Conservation (phyloP, 2,797 vertebrate species). For the Clarias platycephalus region DNA sequence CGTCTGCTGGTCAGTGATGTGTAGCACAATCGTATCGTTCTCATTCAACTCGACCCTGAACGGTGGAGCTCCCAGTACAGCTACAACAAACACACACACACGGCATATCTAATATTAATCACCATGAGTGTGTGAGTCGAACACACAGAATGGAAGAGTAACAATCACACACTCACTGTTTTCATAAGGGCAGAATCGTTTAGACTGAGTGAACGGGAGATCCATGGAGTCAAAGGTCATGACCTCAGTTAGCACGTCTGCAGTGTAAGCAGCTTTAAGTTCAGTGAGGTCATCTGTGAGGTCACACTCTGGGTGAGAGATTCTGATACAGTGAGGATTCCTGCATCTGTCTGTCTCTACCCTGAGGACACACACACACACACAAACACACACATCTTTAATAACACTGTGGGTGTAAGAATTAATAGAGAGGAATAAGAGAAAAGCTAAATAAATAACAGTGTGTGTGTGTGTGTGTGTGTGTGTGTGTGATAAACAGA, state of each 20-base stretch:
- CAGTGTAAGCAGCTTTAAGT: slow-evolving; percentile 67
- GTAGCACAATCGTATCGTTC: slow-evolving; percentile 65
- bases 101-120: background rate
- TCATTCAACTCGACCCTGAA: slow-evolving; percentile 63
- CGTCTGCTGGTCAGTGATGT: slow-evolving; percentile 76
- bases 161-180: slow-evolving; percentile 77
- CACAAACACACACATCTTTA: background rate
- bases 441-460: background rate
- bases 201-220: slow-evolving; percentile 64
- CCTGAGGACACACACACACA: slow-evolving; percentile 60
- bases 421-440: background rate
- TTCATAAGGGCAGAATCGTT: slow-evolving; percentile 79
- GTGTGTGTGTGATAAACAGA: too few relatives aligned
- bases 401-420: background rate
- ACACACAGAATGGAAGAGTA: background rate
- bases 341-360: slow-evolving; percentile 52
- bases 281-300: slow-evolving; percentile 70
- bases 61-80: slow-evolving; percentile 78
- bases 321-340: slow-evolving; percentile 68
- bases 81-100: slow-evolving; percentile 64
- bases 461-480: slow-evolving; percentile 15
- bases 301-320: slow-evolving; percentile 77
- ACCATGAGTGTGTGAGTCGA: background rate
- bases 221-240: slow-evolving; percentile 52
- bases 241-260: slow-evolving; percentile 70